phyloP scores from a whole-genome alignment of 1,140 invertebrate species.

The Ceratina australensis region DNA sequence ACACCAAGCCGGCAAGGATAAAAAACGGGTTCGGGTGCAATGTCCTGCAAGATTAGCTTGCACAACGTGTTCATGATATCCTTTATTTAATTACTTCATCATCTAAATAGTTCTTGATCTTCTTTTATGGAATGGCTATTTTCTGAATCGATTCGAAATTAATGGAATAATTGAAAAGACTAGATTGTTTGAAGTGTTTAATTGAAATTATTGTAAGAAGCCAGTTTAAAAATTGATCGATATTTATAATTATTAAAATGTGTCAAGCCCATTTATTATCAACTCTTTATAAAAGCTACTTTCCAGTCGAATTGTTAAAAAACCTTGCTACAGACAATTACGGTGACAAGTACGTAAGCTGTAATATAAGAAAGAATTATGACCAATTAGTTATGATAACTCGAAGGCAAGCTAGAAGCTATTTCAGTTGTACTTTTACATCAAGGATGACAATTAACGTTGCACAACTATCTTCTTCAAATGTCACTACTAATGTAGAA shows the following conservation, averaged over 20 bases:
- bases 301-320: too few species aligned
- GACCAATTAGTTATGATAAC: not conserved
- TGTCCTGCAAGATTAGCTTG: slow-evolving; percentile 43
- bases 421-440: not conserved
- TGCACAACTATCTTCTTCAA: not conserved
- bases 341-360: not conserved
- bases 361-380: not conserved
- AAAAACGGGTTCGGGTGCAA: slow-evolving; percentile 31
- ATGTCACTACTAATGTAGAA: not conserved
- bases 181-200: too few species aligned
- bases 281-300: too few species aligned
- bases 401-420: not conserved
- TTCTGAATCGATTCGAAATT: too few species aligned
- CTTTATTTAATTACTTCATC: slow-evolving; percentile 6
- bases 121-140: too few species aligned
- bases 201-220: too few species aligned
- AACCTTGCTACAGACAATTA: not conserved
- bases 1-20: slow-evolving; percentile 39
- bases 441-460: not conserved
- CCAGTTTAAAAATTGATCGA: not conserved
- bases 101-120: too few species aligned
- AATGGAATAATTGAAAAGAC: too few species aligned
- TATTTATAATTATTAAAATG: too few species aligned
- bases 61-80: slow-evolving; percentile 27
- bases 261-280: too few species aligned